A percentile compares a stretch with the other conserved stretches of the same genome.
phyloP scores from a whole-genome alignment of 2,113 vertebrate genomes.

The Ibidorhyncha struthersii region DNA sequence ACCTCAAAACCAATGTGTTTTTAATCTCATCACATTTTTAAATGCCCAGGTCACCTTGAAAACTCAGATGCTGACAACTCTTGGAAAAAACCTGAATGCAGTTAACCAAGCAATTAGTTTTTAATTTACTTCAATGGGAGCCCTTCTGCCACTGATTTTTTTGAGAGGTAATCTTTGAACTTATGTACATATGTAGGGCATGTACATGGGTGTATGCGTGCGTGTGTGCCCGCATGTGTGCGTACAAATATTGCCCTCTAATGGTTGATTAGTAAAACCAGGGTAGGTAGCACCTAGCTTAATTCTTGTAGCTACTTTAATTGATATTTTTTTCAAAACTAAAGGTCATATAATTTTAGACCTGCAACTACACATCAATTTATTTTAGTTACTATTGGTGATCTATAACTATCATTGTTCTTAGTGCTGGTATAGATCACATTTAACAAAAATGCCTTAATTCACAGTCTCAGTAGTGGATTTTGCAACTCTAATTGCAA shows the following conservation, averaged over 20 bases:
- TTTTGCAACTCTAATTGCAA: not conserved
- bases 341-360: not conserved
- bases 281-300: not conserved
- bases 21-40: not conserved
- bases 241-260: slow-evolving; percentile 56
- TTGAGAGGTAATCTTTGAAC: not conserved
- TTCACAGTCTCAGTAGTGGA: not conserved
- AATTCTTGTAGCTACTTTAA: not conserved
- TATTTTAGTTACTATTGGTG: not conserved
- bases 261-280: not conserved
- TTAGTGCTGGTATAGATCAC: too few species aligned
- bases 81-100: not conserved
- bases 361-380: rapidly evolving
- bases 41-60: not conserved
- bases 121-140: not conserved
- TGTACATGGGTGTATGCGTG: rapidly evolving
- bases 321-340: not conserved
- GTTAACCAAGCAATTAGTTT: not conserved
- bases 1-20: not conserved
- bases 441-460: not conserved
- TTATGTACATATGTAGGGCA: not conserved
- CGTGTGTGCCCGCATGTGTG: not conserved
- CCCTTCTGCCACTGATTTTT: not conserved
- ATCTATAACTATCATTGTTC: not conserved
- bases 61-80: not conserved